Evolutionary conservation across 1,140 invertebrate species (phyloP), one percentile per base, ranked within the genome.

Genomic region (Drosophila grimshawi): DNA sequence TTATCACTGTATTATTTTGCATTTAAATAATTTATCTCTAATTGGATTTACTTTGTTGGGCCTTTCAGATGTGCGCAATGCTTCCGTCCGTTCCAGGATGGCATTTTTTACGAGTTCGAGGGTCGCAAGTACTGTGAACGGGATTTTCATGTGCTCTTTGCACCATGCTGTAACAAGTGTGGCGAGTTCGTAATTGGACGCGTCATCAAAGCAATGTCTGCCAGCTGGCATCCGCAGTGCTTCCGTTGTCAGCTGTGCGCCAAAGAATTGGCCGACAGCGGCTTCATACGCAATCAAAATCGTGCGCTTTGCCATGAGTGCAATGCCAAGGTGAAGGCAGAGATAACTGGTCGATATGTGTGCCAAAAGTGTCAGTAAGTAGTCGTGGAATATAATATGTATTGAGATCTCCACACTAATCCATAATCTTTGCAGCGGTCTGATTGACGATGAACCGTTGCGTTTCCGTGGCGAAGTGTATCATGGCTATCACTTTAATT

Each of bases 401-500:
- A 1, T 39, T 39, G 2, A 55, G 6, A 41, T n/a, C 3, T 4
- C 2, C 4, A 5, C 27, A 27, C 19, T 61, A 52, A 45, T 64
- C 57, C 6, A 19, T 30, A 57, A 19, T 39, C 65, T 64, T 43
- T 93, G 43, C 82, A 98, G 97, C 93, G 96, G 97, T 4, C 95
- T 99, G 2, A 99, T 99, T 81, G 98, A 99, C 92, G 98, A 98
- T 76, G 97, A 98, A 80, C 98, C 98, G 46, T 94, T 99, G 72
- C 96, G 98, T 80, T 99, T 97, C 93, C 96, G 98, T 48, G 98
- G 98, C 35, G 99, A 99, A 93, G 97, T 98, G 2, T 99, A 98
- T 94, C 99, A 99, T 94, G 97, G 98, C 0, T 99, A 99, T 94
- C 99, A 99, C 93, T 99, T 99, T 93, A 99, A 98, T 91, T 99